phyloP scores from a whole-genome alignment of 1,140 invertebrate species.

The Batillaria attramentaria region DNA sequence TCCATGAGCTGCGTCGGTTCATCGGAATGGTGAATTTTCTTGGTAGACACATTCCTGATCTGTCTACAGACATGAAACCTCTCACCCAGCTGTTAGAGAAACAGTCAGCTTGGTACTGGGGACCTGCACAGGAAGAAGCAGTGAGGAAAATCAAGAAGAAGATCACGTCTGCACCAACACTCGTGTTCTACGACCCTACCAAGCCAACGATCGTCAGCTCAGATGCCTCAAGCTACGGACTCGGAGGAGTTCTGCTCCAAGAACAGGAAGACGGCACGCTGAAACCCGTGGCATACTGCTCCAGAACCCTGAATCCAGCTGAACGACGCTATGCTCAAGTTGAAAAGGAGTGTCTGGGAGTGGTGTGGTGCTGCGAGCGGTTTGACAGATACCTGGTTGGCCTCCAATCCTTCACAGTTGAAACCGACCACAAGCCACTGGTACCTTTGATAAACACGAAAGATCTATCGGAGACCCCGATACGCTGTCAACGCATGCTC shows the following conservation, averaged over 20 bases:
- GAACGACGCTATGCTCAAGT: constrained; percentile 74
- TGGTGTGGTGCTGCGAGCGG: constrained; percentile 73
- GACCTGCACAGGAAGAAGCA: constrained; percentile 19
- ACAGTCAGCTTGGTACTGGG: constrained; percentile 37
- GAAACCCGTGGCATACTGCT: constrained; percentile 70
- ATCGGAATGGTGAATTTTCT: constrained; percentile 37
- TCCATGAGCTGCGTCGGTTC: constrained; percentile 10
- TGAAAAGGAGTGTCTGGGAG: constrained; percentile 75
- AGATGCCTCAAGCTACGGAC: constrained; percentile 43
- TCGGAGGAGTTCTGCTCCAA: constrained; percentile 44
- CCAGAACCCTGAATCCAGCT: constrained; percentile 67
- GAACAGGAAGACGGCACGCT: constrained; percentile 27
- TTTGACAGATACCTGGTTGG: constrained; percentile 74
- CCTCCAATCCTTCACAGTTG: constrained; percentile 47
- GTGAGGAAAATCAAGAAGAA: constrained; percentile 34
- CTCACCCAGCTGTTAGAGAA: constrained; percentile 37
- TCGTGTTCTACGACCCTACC: constrained; percentile 8
- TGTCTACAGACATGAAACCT: constrained; percentile 35
- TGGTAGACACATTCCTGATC: constrained; percentile 31
- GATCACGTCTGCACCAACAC: constrained; percentile 31
- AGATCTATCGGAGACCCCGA: constrained; percentile 33
- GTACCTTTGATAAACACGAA: constrained; percentile 47
- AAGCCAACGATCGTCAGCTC: constrained; percentile 39
- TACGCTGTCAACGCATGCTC: constrained; percentile 41
- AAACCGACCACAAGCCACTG: constrained; percentile 66